Conservation (phyloP, 2,888 invertebrate genomes). For the Temnothorax rugatulus region DNA sequence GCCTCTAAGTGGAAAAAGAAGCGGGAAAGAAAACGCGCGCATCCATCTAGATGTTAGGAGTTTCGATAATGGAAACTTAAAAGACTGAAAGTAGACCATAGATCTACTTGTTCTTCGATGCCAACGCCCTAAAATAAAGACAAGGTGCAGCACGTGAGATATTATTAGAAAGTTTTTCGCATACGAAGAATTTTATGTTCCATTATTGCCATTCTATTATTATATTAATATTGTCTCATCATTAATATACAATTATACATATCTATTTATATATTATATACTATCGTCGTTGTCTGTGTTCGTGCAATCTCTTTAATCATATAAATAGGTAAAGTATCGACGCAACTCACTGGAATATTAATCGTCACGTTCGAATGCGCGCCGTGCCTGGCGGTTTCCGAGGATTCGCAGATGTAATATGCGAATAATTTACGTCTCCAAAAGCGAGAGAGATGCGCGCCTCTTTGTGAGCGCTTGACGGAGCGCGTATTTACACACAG, state of each 20-base stretch:
- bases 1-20: slow-evolving; percentile 12
- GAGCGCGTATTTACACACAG: slow-evolving; percentile 9
- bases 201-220: background rate
- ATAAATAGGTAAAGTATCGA: background rate
- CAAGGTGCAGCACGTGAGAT: background rate
- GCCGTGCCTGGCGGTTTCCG: slow-evolving; percentile 4
- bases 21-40: slow-evolving; percentile 11
- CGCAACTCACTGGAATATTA: slow-evolving; percentile 22
- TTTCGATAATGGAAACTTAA: slow-evolving; percentile 75
- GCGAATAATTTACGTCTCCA: slow-evolving; percentile 53
- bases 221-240: too few relatives aligned
- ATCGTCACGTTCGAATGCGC: slow-evolving; percentile 24
- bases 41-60: slow-evolving; percentile 17
- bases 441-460: slow-evolving; percentile 23
- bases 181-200: background rate
- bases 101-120: slow-evolving; percentile 52
- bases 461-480: slow-evolving; percentile 48
- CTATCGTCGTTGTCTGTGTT: background rate
- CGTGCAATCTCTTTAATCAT: background rate
- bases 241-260: background rate
- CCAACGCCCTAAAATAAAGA: background rate
- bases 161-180: slow-evolving; percentile 13
- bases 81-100: slow-evolving; percentile 63
- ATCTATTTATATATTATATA: too few relatives aligned
- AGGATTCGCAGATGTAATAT: slow-evolving; percentile 44